phyloP scores from a whole-genome alignment of 2,113 vertebrate species.

The Oryzias woworae region DNA sequence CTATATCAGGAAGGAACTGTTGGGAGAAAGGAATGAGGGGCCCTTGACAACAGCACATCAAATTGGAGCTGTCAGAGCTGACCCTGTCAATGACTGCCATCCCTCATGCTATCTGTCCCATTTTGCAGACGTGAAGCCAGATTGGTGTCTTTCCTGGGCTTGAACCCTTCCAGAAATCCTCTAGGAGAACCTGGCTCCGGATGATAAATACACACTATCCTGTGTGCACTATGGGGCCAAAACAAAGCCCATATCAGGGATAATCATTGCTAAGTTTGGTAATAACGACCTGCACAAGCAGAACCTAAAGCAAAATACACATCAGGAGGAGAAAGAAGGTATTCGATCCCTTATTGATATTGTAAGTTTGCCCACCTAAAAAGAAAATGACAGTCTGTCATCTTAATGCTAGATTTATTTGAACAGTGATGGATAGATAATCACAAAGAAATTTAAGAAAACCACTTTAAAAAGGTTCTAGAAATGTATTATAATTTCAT shows the following conservation, averaged over 20 bases:
- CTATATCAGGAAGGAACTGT: conserved; percentile 78
- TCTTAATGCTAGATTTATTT: no score
- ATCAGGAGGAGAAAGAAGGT: neutral
- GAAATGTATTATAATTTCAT: no score
- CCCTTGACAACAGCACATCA: conserved; percentile 90
- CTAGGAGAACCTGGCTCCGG: conserved; percentile 47
- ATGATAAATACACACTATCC: conserved; percentile 59
- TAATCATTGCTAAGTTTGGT: conserved; percentile 67
- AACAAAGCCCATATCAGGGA: conserved; percentile 59
- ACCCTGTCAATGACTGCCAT: conserved; percentile 83
- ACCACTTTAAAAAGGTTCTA: no score
- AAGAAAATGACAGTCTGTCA: no score
- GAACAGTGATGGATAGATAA: no score
- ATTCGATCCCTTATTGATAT: no score
- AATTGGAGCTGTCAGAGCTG: conserved; percentile 91
- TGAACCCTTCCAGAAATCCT: conserved; percentile 61
- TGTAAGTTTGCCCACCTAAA: no score
- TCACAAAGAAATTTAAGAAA: no score
- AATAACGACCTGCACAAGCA: conserved; percentile 55
- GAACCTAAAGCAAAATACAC: conserved; percentile 36
- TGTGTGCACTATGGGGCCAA: conserved; percentile 45
- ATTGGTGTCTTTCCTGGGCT: conserved; percentile 49
- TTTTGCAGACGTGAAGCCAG: conserved; percentile 53
- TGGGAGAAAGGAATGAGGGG: conserved; percentile 60
- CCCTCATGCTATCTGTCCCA: conserved; percentile 70